phyloP scores from a whole-genome alignment of 2,113 vertebrate species.

The Datnioides undecimradiatus region DNA sequence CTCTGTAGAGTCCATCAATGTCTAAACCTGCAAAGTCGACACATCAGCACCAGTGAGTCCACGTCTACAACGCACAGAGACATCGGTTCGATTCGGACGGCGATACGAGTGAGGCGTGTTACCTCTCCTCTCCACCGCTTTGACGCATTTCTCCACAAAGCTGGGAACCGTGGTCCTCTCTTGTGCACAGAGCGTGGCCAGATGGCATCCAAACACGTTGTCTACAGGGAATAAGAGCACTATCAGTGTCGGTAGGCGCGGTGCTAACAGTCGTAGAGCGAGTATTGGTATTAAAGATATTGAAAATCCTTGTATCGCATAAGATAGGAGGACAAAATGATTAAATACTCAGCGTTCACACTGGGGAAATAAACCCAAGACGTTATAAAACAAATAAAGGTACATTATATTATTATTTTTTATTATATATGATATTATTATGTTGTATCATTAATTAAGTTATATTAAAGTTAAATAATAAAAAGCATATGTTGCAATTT shows the following conservation, averaged over 20 bases:
- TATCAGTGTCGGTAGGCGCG: neutral
- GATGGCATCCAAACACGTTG: slow-evolving; percentile 92
- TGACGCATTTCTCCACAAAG: slow-evolving; percentile 92
- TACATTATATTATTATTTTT: no score
- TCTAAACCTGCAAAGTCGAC: slow-evolving; percentile 85
- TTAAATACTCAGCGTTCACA: no score
- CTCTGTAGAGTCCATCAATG: slow-evolving; percentile 94
- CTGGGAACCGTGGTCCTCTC: slow-evolving; percentile 87
- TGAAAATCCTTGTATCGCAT: neutral
- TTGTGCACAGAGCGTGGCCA: slow-evolving; percentile 87
- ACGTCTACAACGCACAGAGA: neutral
- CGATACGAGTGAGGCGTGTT: neutral
- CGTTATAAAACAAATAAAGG: no score
- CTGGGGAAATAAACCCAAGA: no score
- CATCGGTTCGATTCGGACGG: neutral
- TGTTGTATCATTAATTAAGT: no score
- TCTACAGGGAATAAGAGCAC: slow-evolving; percentile 79
- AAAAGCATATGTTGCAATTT: no score
- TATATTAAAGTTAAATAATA: no score
- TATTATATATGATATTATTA: no score
- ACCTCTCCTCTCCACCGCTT: slow-evolving; percentile 91
- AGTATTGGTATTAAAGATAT: neutral
- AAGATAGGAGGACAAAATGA: no score
- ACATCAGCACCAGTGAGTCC: slow-evolving; percentile 18
- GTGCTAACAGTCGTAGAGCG: neutral